Evolutionary conservation across 2,113 vertebrate genomes (phyloP).

Genomic region (Fregetta grallaria): DNA sequence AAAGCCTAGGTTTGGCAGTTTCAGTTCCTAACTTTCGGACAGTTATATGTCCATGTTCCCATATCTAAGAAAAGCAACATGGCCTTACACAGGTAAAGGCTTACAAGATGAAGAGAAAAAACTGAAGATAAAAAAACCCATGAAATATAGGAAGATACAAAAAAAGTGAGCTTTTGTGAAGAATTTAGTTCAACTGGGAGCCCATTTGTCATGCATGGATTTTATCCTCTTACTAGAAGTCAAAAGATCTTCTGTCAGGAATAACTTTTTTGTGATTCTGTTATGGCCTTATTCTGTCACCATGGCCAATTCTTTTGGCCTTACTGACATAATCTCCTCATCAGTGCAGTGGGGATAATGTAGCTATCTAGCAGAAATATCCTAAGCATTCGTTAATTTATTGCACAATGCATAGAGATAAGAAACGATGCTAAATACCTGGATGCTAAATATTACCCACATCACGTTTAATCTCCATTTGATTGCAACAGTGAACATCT

Average conservation of each 20-base stretch:
- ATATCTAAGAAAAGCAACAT: neutral
- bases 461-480: neutral
- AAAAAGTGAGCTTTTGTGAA: neutral
- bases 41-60: neutral
- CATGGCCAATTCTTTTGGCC: neutral
- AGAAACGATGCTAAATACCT: neutral
- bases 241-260: neutral
- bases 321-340: neutral
- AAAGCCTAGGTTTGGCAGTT: neutral
- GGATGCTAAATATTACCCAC: neutral
- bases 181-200: neutral
- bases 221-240: neutral
- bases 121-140: accelerated
- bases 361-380: neutral
- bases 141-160: neutral
- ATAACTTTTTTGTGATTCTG: neutral
- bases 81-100: neutral
- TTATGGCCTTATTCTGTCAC: neutral
- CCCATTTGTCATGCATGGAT: neutral
- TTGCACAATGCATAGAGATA: neutral
- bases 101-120: neutral
- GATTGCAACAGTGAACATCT: neutral
- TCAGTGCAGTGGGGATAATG: neutral
- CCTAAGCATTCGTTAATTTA: neutral
- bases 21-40: neutral